These are phyloP conservation scores for Sebastes diaconus DNA, from an alignment of 2,797 vertebrate species.

Conservation along the genomic window DNA sequence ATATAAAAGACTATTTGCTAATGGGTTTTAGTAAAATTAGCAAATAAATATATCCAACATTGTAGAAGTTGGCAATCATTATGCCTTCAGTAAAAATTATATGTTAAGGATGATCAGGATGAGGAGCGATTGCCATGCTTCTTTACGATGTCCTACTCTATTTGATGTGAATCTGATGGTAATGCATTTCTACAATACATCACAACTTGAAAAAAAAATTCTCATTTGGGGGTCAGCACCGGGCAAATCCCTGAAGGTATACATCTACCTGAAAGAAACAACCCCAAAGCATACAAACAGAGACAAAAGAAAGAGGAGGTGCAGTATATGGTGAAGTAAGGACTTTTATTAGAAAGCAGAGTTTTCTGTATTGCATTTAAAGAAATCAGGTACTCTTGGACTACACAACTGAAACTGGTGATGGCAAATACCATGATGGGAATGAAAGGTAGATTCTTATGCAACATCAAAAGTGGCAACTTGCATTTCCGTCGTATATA, in stretches of 20 bases:
- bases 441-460: slow-evolving; percentile 77
- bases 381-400: slow-evolving; percentile 77
- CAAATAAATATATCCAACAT: neutral
- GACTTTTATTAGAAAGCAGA: slow-evolving; percentile 87
- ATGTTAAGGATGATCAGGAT: neutral
- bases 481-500: slow-evolving; percentile 79
- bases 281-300: neutral
- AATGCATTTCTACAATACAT: neutral
- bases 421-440: slow-evolving; percentile 75
- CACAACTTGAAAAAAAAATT: neutral
- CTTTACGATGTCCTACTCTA: neutral
- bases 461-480: slow-evolving; percentile 80
- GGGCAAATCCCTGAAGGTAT: neutral
- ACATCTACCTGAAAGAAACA: neutral
- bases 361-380: slow-evolving; percentile 85
- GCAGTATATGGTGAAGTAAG: slow-evolving; percentile 76
- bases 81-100: neutral
- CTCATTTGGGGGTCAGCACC: neutral
- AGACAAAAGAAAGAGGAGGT: slow-evolving; percentile 17
- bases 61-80: neutral
- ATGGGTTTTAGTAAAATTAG: neutral
- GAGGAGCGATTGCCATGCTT: neutral
- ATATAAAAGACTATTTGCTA: neutral
- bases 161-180: neutral
- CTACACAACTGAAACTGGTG: slow-evolving; percentile 77